Evolutionary conservation across 2,113 vertebrate species (phyloP), one percentile per base, ranked within the genome.

Genomic region (Dicaeum eximium): DNA sequence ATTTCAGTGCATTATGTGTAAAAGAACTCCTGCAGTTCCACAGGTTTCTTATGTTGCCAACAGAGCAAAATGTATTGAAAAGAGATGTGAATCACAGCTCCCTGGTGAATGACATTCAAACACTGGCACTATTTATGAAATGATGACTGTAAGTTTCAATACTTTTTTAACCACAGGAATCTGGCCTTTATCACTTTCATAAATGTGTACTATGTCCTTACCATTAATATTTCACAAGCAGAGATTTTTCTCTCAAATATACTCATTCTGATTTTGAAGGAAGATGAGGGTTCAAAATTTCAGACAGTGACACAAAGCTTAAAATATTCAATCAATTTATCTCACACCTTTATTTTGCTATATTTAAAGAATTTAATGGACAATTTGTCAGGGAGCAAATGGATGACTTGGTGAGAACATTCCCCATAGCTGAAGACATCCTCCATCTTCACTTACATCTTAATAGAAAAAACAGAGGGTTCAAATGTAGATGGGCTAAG

Each of bases 241-340:
- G 24, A 19, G 23, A 86, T 82, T 90, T 96, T 95, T 90, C 90
- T 69, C 27, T 95, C 81, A 95, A 92, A 96, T 25, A 60, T 90
- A 75, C 65, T 89, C 25, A 60, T 92, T 44, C 42, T 97, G 81
- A 84, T 95, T 97, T 80, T 95, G 69, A 97, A 96, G 70, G 86
- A 82, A 94, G 48, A 60, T 69, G 35, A 31, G 25, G 11, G 35
- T 65, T 92, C 71, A 93, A 82, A 93, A 92, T 75, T 27, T 93
- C 58, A 94, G 80, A 77, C 30, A 73, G 70, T 93, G 70, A 96
- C 95, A 94, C 38, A 91, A 79, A 79, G 42, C 70, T 96, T 58
- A 72, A 95, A 94, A 90, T 80, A 92, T 42, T 71, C 92, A 95
- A 85, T 81, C 62, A 86, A 92, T 92, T 94, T 70, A 93, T 83